Evolutionary conservation across 2,113 vertebrate species (phyloP), one percentile per base, ranked within the genome.

Genomic region (Eublepharis macularius): DNA sequence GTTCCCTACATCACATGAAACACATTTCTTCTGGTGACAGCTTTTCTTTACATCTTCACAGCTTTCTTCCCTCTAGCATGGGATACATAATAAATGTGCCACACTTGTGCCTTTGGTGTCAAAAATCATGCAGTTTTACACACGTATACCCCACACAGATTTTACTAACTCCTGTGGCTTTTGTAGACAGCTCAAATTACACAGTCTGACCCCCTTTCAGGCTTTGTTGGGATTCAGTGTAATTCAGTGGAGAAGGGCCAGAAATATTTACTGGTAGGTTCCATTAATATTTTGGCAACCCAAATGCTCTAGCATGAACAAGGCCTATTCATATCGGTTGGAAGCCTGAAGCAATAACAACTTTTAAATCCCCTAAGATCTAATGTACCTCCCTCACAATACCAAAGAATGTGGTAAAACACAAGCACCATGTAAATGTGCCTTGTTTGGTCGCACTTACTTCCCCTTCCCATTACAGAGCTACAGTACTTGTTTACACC

Each of bases 41-140:
- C 14, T 29, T 76, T 81, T 82, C 74, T 39, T 76, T 88, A 51
- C 81, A 87, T 45, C 60, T 87, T 76, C 70, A 81, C 81, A 78
- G 43, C 78, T 87, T 81, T 60, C 81, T 87, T 75, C 32, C 13
- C 45, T 63, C 81, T 45, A 85, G 32, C 47, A 75, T 2, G 26
- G 80, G 91, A 79, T 19, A 70, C 21, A 13, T 0, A 1, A 26
- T 60, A 72, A 88, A 85, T 76, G 39, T 3, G 3, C 26, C 86
- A 47, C 32, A 54, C 51, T 63, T 10, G 24, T 72, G 29, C 80
- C 47, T 70, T 2, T 54, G 49, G 84, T 81, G 85, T 47, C 49
- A 85, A 81, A 84, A 32, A 36, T 29, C 82, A 13, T 0, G 4
- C 72, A 66, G 65, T 70, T 73, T 60, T 68, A 11, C 36, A 45